Conservation (phyloP, 1,140 invertebrate genomes). For the Ditylenchus dipsaci region DNA sequence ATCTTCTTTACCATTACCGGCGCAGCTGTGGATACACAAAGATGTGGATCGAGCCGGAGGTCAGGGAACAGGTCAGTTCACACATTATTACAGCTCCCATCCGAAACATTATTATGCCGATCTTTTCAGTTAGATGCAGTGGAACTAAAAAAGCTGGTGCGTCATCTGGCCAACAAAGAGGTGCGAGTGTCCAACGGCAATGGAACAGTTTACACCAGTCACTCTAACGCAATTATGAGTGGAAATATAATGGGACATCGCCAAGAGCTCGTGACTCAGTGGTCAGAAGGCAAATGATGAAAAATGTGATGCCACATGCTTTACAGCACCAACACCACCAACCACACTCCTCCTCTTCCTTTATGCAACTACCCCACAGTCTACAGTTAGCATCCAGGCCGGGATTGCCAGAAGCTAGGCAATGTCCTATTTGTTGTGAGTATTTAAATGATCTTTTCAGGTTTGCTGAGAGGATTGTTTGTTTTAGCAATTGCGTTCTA, state of each 20-base stretch:
- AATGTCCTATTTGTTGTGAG: conserved; percentile 36
- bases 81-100: neutral
- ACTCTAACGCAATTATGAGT: neutral
- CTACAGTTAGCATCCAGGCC: conserved; percentile 8
- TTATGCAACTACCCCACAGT: conserved; percentile 1
- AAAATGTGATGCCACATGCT: neutral
- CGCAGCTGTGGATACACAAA: conserved; percentile 48
- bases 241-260: neutral
- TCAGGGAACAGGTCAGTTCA: conserved; percentile 40
- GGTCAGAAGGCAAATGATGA: conserved; percentile 30
- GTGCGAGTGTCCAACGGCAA: neutral
- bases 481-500: conserved; percentile 32
- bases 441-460: conserved; percentile 1
- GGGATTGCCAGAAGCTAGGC: conserved; percentile 24
- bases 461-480: neutral
- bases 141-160: conserved; percentile 8
- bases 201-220: neutral
- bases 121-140: conserved; percentile 14
- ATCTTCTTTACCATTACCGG: conserved; percentile 53
- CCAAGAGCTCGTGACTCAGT: conserved; percentile 23
- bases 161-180: conserved; percentile 16
- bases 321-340: neutral
- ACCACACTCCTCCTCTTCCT: neutral
- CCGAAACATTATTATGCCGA: neutral
- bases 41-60: conserved; percentile 42